Base-by-base conservation (phyloP, 2,797 vertebrate genomes). In the Octomys mimax region DNA sequence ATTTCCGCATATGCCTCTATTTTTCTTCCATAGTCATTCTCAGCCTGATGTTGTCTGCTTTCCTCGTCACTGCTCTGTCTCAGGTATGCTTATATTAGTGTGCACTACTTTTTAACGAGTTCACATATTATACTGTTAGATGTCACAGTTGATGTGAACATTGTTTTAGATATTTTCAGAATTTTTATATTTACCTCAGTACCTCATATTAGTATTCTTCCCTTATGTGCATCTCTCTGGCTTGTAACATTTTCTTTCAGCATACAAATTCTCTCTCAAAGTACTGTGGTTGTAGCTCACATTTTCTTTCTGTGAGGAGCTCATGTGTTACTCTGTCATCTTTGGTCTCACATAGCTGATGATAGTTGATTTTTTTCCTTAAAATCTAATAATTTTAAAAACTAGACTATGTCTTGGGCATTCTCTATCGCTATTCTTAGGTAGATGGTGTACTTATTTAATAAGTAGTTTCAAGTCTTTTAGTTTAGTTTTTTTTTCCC, bases 201-300 rank as follows among this genome's bases (percentile, higher is more conserved):
- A 87, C 33, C 31, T 5, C 52, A 14, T 64, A 36, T 94, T 81
- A 92, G 61, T 71, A 73, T 18, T 92, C 1, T 81, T 95, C 59
- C 39, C 6, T 1, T 82, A 88, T 79, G 24, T 78, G 11, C 54
- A 7, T 81, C 26, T 89, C 64, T 91, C 85, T 33, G 82, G 52
- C 61, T 95, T 96, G 85, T 92, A 26, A 46, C n/a, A 66, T 92
- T 83, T 96, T 33, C 54, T 75, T 88, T 89, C 84, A 28, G 28
- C 36, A 28, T 89, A n/a, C 19, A 83, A 81, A n/a, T 82, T 86
- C 19, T 83, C 19, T 83, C 91, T 96, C 54, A 78, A 0, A 13
- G 14, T 93, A 68, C 70, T 31, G 88, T 16, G 75, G 36, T 59
- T n/a, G 3, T 24, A 64, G 39, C 39, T 96, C 22, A 49, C 21